Evolutionary conservation across 37 sponge, comb jelly and placozoan species (phyloP).

Genomic region (Diacarnus erythraeanus): DNA sequence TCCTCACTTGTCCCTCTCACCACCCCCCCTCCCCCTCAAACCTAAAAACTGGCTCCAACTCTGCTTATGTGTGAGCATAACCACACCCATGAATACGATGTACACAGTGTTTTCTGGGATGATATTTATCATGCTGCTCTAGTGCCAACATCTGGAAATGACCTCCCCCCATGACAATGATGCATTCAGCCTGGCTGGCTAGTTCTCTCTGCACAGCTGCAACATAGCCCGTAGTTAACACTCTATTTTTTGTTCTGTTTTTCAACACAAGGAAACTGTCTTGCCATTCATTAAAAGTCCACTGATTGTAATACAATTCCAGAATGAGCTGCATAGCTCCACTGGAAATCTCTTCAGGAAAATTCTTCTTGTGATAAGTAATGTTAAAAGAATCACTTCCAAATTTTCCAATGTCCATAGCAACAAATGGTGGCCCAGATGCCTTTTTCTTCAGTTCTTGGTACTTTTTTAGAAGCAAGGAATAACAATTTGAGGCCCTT

Average conservation of each 20-base stretch:
- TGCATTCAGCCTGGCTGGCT: slow-evolving; percentile 4
- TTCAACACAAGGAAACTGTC: background rate
- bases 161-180: slow-evolving; percentile 36
- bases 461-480: background rate
- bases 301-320: background rate
- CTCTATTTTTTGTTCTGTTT: background rate
- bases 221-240: slow-evolving; percentile 28
- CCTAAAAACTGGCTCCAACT: background rate
- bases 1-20: too few species aligned
- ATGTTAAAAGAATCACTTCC: slow-evolving; percentile 34
- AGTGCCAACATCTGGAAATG: slow-evolving; percentile 41
- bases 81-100: background rate
- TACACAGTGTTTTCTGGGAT: background rate
- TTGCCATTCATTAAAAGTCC: slow-evolving; percentile 30
- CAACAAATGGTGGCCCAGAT: slow-evolving; percentile 8
- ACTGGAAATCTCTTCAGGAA: background rate
- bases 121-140: background rate
- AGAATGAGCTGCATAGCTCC: background rate
- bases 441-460: background rate
- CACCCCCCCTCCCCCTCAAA: too few species aligned
- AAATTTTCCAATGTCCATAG: slow-evolving; percentile 42
- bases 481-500: background rate
- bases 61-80: background rate
- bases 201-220: slow-evolving; percentile 37
- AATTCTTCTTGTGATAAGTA: background rate